phyloP scores from a whole-genome alignment of 2,888 invertebrate genomes.

The Torymus tubicola region DNA sequence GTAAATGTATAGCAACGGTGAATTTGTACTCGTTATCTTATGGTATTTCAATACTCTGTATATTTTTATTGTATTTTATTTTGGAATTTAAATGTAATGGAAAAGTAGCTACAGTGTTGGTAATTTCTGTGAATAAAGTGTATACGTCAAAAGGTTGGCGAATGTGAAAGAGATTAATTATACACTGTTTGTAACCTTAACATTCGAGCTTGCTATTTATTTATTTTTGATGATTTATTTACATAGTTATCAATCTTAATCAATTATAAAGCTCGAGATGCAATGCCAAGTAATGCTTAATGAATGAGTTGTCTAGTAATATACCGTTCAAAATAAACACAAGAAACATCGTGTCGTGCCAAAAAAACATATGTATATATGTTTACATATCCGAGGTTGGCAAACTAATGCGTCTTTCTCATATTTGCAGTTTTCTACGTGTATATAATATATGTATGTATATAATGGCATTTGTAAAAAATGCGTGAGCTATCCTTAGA shows the following conservation, averaged over 20 bases:
- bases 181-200: no score
- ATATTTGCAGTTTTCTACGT: slow-evolving; percentile 15
- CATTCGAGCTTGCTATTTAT: no score
- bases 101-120: no score
- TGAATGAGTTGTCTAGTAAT: no score
- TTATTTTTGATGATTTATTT: no score
- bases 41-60: no score
- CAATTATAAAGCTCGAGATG: neutral
- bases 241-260: slow-evolving; percentile 2
- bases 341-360: slow-evolving; percentile 19
- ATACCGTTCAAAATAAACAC: neutral
- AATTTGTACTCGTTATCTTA: neutral
- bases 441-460: neutral
- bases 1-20: neutral
- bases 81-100: no score
- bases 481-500: neutral
- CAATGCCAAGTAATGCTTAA: slow-evolving; percentile 1
- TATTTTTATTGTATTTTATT: no score
- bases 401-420: slow-evolving; percentile 13
- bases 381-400: slow-evolving; percentile 25
- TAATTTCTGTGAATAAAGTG: no score
- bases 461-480: slow-evolving; percentile 14
- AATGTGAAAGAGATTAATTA: no score
- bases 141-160: no score
- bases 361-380: no score